Evolutionary conservation across 2,888 invertebrate genomes (phyloP).

Genomic region (Temnothorax unifasciatus): DNA sequence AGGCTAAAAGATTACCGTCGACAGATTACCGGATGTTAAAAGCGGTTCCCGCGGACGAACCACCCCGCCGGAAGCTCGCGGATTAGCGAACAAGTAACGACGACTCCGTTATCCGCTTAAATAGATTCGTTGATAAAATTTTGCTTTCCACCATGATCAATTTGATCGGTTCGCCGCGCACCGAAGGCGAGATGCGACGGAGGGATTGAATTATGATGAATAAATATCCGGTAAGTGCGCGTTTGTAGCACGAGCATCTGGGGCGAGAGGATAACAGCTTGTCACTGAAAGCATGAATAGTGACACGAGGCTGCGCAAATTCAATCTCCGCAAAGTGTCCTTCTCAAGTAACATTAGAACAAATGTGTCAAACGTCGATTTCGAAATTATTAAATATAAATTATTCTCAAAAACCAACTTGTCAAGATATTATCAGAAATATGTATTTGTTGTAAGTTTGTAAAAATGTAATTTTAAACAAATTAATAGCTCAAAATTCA

Average conservation of each 20-base stretch:
- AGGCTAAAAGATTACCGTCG: conserved; percentile 66
- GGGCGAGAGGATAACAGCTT: conserved; percentile 33
- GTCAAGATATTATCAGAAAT: neutral
- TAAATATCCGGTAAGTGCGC: conserved; percentile 40
- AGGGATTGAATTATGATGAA: conserved; percentile 48
- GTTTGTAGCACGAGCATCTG: conserved; percentile 4
- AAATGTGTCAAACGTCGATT: neutral
- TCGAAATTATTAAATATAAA: neutral
- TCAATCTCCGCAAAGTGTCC: conserved; percentile 20
- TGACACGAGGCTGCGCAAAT: neutral
- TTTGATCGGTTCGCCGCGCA: conserved; percentile 45
- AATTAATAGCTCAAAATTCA: neutral
- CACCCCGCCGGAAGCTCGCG: conserved; percentile 45
- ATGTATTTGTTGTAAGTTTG: neutral
- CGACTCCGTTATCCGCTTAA: conserved; percentile 57
- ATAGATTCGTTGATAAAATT: conserved; percentile 58
- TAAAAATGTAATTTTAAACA: neutral
- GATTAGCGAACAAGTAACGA: conserved; percentile 61
- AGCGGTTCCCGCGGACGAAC: conserved; percentile 50
- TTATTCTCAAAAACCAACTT: neutral
- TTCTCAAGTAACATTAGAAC: neutral
- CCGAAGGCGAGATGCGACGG: conserved; percentile 19
- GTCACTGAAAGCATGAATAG: conserved; percentile 35
- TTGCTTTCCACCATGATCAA: conserved; percentile 31
- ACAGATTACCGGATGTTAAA: conserved; percentile 67